phyloP scores from a whole-genome alignment of 2,113 vertebrate genomes.

The Shinisaurus crocodilurus region DNA sequence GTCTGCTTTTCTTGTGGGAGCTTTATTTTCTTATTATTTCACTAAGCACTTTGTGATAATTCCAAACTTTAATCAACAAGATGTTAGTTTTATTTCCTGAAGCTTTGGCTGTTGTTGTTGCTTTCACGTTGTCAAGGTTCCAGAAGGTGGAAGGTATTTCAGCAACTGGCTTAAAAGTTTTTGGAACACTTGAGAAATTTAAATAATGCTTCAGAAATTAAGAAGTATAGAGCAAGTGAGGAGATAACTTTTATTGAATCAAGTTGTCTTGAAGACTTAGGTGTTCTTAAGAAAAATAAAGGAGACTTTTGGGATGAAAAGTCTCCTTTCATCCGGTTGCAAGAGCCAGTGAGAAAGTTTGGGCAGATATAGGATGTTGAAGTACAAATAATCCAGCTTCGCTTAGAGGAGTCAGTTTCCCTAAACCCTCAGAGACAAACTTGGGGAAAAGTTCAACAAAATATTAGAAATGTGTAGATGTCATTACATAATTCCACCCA shows the following conservation, averaged over 20 bases:
- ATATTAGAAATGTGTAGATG: neutral
- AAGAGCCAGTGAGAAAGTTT: neutral
- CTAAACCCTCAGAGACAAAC: neutral
- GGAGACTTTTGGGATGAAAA: neutral
- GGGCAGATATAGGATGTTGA: neutral
- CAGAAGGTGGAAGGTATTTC: neutral
- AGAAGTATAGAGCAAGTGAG: neutral
- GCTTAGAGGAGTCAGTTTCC: neutral
- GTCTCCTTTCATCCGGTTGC: neutral
- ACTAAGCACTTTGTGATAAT: neutral
- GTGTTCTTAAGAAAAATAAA: neutral
- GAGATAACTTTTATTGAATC: neutral
- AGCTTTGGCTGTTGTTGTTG: neutral
- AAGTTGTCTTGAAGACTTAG: neutral
- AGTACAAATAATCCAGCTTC: neutral
- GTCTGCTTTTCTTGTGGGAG: neutral
- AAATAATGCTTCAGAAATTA: neutral
- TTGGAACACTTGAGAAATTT: neutral
- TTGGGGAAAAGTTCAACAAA: neutral
- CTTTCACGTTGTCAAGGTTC: neutral
- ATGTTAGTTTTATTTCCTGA: conserved; percentile 1
- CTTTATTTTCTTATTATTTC: conserved; percentile 1
- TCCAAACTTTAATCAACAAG: neutral
- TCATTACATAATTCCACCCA: neutral
- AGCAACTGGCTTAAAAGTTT: neutral